Evolutionary conservation across 2,888 invertebrate genomes (phyloP).

Genomic region (Rambutsinella grinnellia): DNA sequence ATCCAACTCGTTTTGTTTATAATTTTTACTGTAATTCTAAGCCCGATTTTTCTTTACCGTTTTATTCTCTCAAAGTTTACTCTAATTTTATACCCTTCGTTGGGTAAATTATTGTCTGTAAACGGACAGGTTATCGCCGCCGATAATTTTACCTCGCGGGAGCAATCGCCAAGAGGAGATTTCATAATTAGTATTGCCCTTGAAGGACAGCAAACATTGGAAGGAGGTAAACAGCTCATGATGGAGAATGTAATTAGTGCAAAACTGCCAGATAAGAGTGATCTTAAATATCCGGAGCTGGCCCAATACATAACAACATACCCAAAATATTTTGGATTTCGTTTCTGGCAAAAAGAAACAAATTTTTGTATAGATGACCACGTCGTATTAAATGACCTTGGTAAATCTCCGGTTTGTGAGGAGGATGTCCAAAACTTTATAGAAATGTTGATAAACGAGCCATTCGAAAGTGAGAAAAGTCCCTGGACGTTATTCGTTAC

Average conservation of each 20-base stretch:
- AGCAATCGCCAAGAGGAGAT: neutral
- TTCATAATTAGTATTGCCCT: neutral
- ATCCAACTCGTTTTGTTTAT: too few species aligned
- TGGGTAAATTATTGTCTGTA: neutral
- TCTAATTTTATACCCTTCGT: neutral
- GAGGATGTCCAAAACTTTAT: too few species aligned
- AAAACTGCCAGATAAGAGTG: neutral
- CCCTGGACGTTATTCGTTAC: too few species aligned
- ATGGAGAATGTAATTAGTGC: neutral
- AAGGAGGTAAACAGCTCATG: neutral
- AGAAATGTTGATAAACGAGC: too few species aligned
- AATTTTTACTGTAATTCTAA: too few species aligned
- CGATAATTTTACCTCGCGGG: neutral
- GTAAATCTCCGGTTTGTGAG: neutral
- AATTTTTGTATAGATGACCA: neutral
- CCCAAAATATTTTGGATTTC: neutral
- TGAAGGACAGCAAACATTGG: neutral
- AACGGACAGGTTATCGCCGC: neutral
- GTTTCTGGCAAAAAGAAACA: neutral
- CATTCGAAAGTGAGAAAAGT: too few species aligned
- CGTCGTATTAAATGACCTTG: neutral
- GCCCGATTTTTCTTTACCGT: neutral
- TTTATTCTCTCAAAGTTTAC: neutral
- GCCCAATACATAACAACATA: neutral
- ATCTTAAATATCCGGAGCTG: neutral